A percentile compares a stretch with the other conserved stretches of the same genome.
These are phyloP conservation scores for Semicossyphus pulcher DNA, from an alignment of 2,113 vertebrate species.

Conservation along the genomic window DNA sequence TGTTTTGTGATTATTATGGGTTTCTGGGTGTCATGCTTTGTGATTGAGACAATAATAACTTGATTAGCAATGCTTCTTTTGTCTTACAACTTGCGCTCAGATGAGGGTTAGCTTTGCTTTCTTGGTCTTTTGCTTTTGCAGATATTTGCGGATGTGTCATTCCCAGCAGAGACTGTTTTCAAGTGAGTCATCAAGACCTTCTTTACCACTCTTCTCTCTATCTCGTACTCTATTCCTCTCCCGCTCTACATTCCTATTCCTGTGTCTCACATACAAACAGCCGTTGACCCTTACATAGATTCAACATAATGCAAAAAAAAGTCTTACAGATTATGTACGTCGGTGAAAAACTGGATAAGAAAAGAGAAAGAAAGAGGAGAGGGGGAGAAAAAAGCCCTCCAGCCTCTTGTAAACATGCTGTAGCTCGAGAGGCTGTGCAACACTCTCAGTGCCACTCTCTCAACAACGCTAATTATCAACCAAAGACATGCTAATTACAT, in stretches of 20 bases:
- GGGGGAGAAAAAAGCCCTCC: slow-evolving; percentile 71
- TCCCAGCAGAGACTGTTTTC: slow-evolving; percentile 59
- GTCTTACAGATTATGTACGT: slow-evolving; percentile 14
- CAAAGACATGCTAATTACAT: slow-evolving; percentile 91
- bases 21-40: slow-evolving; percentile 1
- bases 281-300: slow-evolving; percentile 22
- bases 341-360: slow-evolving; percentile 49
- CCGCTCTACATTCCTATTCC: not conserved
- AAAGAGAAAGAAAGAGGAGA: slow-evolving; percentile 19
- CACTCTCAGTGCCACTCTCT: slow-evolving; percentile 84
- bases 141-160: slow-evolving; percentile 62
- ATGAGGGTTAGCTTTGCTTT: slow-evolving; percentile 39
- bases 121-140: slow-evolving; percentile 55
- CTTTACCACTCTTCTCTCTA: slow-evolving; percentile 37
- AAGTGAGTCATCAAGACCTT: slow-evolving; percentile 67
- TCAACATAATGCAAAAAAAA: slow-evolving; percentile 36
- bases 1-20: slow-evolving; percentile 10
- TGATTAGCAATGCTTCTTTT: slow-evolving; percentile 25
- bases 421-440: slow-evolving; percentile 81
- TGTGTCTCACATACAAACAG: slow-evolving; percentile 19
- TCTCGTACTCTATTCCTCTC: not conserved
- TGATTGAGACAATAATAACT: slow-evolving; percentile 13
- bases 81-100: slow-evolving; percentile 40
- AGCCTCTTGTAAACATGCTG: slow-evolving; percentile 84
- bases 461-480: slow-evolving; percentile 90